Percentiles rank a stretch among this genome's conserved stretches.
These are phyloP conservation scores for Lottia scabra DNA, from an alignment of 2,888 invertebrate species.

Conservation along the genomic window DNA sequence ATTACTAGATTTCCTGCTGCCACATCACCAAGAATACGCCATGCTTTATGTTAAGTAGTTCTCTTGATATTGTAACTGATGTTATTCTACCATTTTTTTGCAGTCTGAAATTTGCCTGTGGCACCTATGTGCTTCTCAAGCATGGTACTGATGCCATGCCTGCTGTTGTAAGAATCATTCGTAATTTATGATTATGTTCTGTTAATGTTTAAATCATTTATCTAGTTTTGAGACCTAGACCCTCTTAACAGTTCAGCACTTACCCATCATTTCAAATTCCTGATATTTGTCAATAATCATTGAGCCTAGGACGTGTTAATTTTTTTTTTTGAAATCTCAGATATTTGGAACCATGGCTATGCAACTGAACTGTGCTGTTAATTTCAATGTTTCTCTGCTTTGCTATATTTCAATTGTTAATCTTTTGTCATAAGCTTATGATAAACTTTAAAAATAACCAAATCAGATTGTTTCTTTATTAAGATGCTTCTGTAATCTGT, in stretches of 20 bases:
- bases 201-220: not conserved
- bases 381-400: not conserved
- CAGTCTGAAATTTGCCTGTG: not conserved
- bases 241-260: not conserved
- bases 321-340: not conserved
- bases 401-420: no score
- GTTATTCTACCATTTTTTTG: not conserved
- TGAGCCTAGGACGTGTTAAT: no score
- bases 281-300: not conserved
- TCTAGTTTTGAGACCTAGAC: not conserved
- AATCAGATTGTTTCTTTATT: no score
- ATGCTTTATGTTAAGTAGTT: no score
- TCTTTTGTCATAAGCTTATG: no score
- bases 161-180: not conserved
- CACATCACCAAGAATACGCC: no score
- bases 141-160: conserved; percentile 1
- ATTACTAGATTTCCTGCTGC: no score
- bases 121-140: conserved; percentile 2
- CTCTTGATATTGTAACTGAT: no score
- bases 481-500: no score
- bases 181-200: not conserved
- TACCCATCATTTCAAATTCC: not conserved
- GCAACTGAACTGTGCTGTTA: not conserved
- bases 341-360: not conserved
- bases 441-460: no score